Evolutionary conservation across 2,888 invertebrate genomes (phyloP).

Genomic region (Orthonychiurus folsomi): DNA sequence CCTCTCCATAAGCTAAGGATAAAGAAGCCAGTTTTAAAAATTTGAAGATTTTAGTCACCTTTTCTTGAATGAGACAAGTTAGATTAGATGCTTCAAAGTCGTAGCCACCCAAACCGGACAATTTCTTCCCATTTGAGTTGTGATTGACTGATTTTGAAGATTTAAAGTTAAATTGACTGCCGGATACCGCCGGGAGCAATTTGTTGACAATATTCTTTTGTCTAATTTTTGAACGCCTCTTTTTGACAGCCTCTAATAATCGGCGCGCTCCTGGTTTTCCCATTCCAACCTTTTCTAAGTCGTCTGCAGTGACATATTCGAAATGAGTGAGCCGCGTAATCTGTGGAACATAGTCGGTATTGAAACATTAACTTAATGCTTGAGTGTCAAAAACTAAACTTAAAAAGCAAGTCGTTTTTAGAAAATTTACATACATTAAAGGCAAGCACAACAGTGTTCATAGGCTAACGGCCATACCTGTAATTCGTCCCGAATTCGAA

Average conservation of each 20-base stretch:
- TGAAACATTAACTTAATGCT: too few relatives aligned
- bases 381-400: too few relatives aligned
- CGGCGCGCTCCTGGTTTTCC: constrained; percentile 87
- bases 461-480: constrained; percentile 55
- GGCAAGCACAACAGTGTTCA: background rate
- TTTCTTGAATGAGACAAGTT: constrained; percentile 41
- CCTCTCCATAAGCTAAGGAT: too few relatives aligned
- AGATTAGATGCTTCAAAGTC: constrained; percentile 13
- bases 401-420: too few relatives aligned
- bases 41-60: constrained; percentile 24
- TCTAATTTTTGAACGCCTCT: constrained; percentile 71
- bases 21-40: background rate
- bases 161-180: constrained; percentile 10
- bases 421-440: background rate
- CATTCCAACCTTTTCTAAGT: constrained; percentile 87
- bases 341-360: constrained; percentile 50
- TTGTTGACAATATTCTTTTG: constrained; percentile 72
- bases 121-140: constrained; percentile 14
- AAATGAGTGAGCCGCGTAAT: constrained; percentile 90
- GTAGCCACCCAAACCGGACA: constrained; percentile 10
- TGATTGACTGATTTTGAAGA: constrained; percentile 20
- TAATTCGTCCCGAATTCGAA: constrained; percentile 79
- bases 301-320: constrained; percentile 90
- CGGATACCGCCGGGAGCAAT: constrained; percentile 50
- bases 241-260: constrained; percentile 82